These are phyloP conservation scores for Gandaritis pyraliata DNA, from an alignment of 2,888 invertebrate genomes.

Conservation along the genomic window DNA sequence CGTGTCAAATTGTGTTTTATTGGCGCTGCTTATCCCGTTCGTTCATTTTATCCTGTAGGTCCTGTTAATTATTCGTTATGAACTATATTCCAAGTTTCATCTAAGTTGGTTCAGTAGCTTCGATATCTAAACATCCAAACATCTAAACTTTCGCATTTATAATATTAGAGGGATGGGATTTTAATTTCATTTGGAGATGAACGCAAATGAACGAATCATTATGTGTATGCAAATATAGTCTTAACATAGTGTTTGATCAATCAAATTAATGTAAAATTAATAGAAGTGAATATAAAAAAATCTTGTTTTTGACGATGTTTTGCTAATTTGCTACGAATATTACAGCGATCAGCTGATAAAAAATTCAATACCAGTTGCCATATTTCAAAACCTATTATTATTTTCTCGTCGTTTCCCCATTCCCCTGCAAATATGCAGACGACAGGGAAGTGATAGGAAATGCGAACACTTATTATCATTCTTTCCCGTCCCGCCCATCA, in stretches of 20 bases:
- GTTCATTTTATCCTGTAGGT: too few species aligned
- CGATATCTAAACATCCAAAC: too few species aligned
- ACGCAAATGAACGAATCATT: too few species aligned
- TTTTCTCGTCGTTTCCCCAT: constrained; percentile 15
- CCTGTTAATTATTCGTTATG: too few species aligned
- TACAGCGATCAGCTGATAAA: not conserved
- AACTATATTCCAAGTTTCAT: too few species aligned
- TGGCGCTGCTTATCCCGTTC: too few species aligned
- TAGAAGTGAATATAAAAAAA: not conserved
- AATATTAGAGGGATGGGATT: too few species aligned
- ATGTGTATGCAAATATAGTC: constrained; percentile 17
- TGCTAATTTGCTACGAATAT: not conserved
- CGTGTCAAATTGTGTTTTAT: too few species aligned
- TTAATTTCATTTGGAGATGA: constrained; percentile 17
- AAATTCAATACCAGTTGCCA: not conserved
- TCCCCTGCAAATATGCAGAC: constrained; percentile 40
- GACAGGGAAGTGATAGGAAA: constrained; percentile 42
- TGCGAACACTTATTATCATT: constrained; percentile 50
- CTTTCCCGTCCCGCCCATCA: constrained; percentile 55
- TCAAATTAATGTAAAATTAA: constrained; percentile 15
- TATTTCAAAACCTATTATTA: constrained; percentile 18
- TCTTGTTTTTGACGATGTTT: not conserved
- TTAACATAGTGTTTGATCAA: constrained; percentile 13
- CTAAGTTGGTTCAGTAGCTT: too few species aligned
- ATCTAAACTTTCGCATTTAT: too few species aligned